phyloP scores from a whole-genome alignment of 2,888 invertebrate species.

The Loripinus fragilis region DNA sequence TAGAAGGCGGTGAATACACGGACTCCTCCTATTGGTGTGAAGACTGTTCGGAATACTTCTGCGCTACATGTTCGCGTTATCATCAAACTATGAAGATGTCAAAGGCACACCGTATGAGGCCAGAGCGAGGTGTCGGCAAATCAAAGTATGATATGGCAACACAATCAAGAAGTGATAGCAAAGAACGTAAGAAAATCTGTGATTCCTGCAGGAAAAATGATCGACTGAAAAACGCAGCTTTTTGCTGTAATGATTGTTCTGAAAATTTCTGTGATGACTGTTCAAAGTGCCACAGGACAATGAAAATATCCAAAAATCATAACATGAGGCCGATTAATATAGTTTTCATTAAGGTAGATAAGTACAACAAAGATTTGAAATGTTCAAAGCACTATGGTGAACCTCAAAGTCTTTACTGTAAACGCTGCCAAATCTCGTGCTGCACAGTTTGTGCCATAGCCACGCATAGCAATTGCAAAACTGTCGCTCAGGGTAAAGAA shows the following conservation, averaged over 20 bases:
- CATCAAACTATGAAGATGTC: constrained; percentile 55
- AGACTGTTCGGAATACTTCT: constrained; percentile 53
- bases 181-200: constrained; percentile 21
- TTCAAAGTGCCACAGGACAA: constrained; percentile 42
- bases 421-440: constrained; percentile 51
- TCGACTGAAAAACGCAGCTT: constrained; percentile 32
- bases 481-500: background rate
- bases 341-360: constrained; percentile 24
- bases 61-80: constrained; percentile 44
- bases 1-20: constrained; percentile 40
- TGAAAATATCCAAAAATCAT: constrained; percentile 56
- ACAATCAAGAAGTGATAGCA: constrained; percentile 3
- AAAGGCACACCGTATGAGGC: constrained; percentile 48
- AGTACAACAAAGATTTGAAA: constrained; percentile 33
- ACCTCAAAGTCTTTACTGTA: constrained; percentile 48
- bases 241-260: constrained; percentile 45
- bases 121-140: constrained; percentile 20
- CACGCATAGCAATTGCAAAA: constrained; percentile 40
- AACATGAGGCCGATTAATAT: constrained; percentile 36
- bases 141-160: constrained; percentile 28
- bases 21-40: constrained; percentile 54
- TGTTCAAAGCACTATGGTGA: constrained; percentile 49
- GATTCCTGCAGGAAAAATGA: constrained; percentile 44
- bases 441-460: constrained; percentile 49
- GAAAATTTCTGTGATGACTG: constrained; percentile 54